Conservation (phyloP, 1,140 invertebrate species). For the Zophobas morio region DNA sequence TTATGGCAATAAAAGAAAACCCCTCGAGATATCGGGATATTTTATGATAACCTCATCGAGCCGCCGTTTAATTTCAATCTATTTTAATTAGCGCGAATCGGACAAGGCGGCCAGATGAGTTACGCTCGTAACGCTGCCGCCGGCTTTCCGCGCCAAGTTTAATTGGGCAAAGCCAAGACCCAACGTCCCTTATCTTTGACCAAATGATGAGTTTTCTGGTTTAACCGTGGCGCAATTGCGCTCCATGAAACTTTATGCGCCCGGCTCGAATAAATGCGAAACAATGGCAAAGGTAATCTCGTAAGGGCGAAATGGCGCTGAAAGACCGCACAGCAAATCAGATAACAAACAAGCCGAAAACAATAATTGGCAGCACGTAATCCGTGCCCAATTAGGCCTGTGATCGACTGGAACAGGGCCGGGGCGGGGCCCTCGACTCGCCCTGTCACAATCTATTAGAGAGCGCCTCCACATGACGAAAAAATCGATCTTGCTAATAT, state of each 20-base stretch:
- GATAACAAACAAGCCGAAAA: constrained; percentile 53
- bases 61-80: constrained; percentile 46
- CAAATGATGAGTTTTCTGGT: constrained; percentile 35
- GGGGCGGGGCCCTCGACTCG: constrained; percentile 24
- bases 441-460: constrained; percentile 40
- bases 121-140: constrained; percentile 1
- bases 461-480: constrained; percentile 16
- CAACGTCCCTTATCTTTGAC: constrained; percentile 19
- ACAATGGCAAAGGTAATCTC: constrained; percentile 48
- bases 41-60: constrained; percentile 37
- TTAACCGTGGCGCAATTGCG: constrained; percentile 26
- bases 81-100: constrained; percentile 40
- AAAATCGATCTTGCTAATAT: constrained; percentile 43
- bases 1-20: constrained; percentile 42
- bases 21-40: constrained; percentile 36
- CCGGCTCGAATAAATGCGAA: constrained; percentile 36
- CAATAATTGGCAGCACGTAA: constrained; percentile 56
- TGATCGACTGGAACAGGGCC: constrained; percentile 48
- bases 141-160: constrained; percentile 3
- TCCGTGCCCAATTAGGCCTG: constrained; percentile 55
- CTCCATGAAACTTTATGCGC: constrained; percentile 39
- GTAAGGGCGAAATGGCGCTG: constrained; percentile 46
- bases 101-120: not conserved
- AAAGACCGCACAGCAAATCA: constrained; percentile 53
- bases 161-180: constrained; percentile 15